Evolutionary conservation across 2,113 vertebrate genomes (phyloP), one percentile per base, ranked within the genome.

Genomic region (Monarcha castaneiventris): DNA sequence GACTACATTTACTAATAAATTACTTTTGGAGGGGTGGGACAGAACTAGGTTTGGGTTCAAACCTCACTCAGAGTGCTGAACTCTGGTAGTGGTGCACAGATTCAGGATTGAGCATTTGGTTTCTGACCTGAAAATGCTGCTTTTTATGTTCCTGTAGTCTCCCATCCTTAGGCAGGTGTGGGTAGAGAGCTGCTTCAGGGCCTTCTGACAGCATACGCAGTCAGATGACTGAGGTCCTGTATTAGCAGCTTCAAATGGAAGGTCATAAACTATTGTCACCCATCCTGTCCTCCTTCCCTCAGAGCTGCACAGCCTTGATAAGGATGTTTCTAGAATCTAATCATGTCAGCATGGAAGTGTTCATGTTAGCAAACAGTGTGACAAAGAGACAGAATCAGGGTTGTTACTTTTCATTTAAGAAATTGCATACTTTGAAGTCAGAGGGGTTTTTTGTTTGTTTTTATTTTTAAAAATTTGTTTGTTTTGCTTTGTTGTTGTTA

Each of bases 1-100:
- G 17, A 4, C 23, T 91, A 5, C 2, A 3, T 79, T 80, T 77
- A 43, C 23, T 58, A 48, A 58, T 56, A 54, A 43, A 30, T 46
- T 25, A 33, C 33, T 72, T 82, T 56, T 3, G 3, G 15, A 13
- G 13, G 3, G 5, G 8, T 0, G 1, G 3, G 20, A 13, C 5
- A 10, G 14, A 27, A 22, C 37, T 69, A 21, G 18, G 5, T 67
- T 91, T 66, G 32, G 6, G 12, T 11, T 84, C 37, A 77, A 35
- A 29, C n/a, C 10, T 64, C 44, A 13, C 5, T 52, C 32, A 17
- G 21, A 67, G 54, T 48, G 20, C 39, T 35, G 23, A n/a, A 26
- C 19, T 62, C n/a, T 5, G 13, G 3, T 35, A 59, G 19, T 58
- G 16, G 14, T 63, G 8, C 8, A 17, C 32, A 29, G 14, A 17